Evolutionary conservation across 1,140 invertebrate species (phyloP), one percentile per base, ranked within the genome.

Genomic region (Eupristina koningsbergeri): DNA sequence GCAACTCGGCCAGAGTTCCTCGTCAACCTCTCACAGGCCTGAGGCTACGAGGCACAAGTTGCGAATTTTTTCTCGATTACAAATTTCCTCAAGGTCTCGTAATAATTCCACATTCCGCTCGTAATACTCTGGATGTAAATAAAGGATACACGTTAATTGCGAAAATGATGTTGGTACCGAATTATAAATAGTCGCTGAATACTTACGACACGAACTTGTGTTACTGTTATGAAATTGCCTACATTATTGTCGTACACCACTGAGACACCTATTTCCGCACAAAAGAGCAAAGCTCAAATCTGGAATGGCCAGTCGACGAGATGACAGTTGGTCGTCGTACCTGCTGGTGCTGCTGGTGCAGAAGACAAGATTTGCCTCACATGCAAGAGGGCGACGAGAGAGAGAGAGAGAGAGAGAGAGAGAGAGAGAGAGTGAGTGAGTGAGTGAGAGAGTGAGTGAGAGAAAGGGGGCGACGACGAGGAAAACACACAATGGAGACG

Each of bases 331-430:
- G 29, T 31, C 22, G 15, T 15, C 17, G 34, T 17, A 7, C 2
- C 67, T 69, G 67, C 3, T 67, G 36, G 8, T 41, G 13, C 19
- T 80, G 67, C 47, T 80, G 29, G 63, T 39, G 69, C 69, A 81
- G 80, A 81, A 81, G 80, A 81, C 80, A 74, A 36, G 26, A 81
- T 74, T 81, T 74, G 31, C 31, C 26, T 81, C 34, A 53, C 80
- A 73, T 39, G 36, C 34, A 47, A 36, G 47, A 41, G 26, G 45
- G 36, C 5, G 3, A n/a, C 34, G 64, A 36, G 47, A 41, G 26
- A 61, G 36, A 15, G 3, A n/a, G n/a, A 45, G 39, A 45, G 39
- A 41, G 67, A 64, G 29, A 34, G 29, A 34, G 61, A 64, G 29
- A 34, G 34, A 9, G 17, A n/a, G 11, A n/a, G n/a, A n/a, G n/a